Conservation (phyloP, 2,797 vertebrate genomes). For the Coccyzus lansbergi region DNA sequence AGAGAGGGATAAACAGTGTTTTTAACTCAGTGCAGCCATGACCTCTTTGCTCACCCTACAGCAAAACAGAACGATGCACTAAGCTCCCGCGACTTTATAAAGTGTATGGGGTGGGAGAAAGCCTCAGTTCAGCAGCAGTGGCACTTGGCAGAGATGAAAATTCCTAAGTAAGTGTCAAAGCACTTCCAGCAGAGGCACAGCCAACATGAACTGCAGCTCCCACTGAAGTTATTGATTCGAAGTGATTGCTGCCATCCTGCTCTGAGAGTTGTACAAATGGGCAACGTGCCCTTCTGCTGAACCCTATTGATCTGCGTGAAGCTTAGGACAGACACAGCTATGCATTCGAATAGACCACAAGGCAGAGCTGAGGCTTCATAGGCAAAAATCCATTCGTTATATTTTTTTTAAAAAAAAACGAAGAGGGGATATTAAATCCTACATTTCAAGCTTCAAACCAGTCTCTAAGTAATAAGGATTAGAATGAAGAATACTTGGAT, state of each 20-base stretch:
- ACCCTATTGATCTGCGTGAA: neutral
- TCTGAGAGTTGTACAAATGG: neutral
- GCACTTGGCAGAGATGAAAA: neutral
- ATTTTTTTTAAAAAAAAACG: neutral
- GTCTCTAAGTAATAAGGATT: neutral
- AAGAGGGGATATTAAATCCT: neutral
- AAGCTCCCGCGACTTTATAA: neutral
- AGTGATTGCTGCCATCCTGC: neutral
- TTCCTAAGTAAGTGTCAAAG: neutral
- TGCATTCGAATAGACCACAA: neutral
- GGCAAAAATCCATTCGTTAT: neutral
- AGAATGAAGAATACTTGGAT: neutral
- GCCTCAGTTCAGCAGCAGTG: neutral
- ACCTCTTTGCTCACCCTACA: neutral
- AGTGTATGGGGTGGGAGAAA: neutral
- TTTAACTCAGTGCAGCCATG: fast-evolving
- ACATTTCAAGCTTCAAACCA: neutral
- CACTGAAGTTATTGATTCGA: neutral
- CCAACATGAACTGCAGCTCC: neutral
- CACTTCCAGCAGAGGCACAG: neutral
- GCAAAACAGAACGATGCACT: neutral
- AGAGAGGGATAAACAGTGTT: neutral
- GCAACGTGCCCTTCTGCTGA: neutral
- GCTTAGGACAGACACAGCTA: neutral
- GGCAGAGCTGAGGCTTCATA: neutral